Evolutionary conservation across 2,113 vertebrate genomes (phyloP).

Genomic region (Spheniscus mendiculus): DNA sequence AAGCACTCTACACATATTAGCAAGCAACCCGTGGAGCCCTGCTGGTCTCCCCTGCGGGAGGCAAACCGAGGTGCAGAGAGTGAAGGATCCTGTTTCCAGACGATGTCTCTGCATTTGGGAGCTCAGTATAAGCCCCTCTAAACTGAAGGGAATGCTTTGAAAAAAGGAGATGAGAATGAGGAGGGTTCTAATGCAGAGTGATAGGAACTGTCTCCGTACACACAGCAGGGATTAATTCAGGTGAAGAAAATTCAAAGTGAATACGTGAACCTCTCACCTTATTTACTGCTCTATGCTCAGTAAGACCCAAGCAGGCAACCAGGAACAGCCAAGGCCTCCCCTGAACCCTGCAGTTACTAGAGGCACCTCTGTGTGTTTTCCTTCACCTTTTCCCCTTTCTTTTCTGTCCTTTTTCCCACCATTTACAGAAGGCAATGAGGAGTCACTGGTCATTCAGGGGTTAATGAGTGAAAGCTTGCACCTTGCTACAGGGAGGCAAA

Average conservation of each 20-base stretch:
- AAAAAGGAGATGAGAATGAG: neutral
- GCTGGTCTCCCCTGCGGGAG: neutral
- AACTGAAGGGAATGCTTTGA: neutral
- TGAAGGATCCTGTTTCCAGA: neutral
- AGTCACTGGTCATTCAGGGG: neutral
- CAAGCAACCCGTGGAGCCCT: neutral
- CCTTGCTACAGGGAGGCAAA: constrained; percentile 17
- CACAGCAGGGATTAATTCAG: neutral
- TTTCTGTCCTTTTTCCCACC: neutral
- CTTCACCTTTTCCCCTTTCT: neutral
- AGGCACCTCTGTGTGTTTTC: neutral
- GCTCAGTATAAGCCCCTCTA: neutral
- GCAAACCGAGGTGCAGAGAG: neutral
- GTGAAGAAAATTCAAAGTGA: neutral
- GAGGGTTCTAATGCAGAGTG: neutral
- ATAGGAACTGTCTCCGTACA: neutral
- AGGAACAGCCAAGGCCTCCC: neutral
- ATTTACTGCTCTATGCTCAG: neutral
- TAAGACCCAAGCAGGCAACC: neutral
- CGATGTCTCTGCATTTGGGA: neutral
- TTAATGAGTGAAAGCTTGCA: neutral
- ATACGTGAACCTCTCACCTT: neutral
- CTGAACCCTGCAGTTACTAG: neutral
- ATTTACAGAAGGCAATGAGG: neutral
- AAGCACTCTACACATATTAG: accelerated